Evolutionary conservation across 2,888 invertebrate genomes (phyloP), one percentile per base, ranked within the genome.

Genomic region (Sipha maydis): DNA sequence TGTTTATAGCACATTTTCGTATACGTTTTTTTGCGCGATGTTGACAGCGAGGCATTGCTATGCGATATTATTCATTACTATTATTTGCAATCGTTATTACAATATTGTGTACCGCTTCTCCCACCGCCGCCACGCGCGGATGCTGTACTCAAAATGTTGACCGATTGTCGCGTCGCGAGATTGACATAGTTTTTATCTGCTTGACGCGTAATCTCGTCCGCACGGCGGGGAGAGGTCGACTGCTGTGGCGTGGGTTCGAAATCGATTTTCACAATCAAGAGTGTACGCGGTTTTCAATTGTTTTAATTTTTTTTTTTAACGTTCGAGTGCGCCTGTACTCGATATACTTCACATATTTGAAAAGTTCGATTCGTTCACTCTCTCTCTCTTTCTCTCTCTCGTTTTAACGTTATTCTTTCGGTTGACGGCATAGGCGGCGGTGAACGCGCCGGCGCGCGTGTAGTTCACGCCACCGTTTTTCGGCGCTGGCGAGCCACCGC

Each of bases 401-500:
- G 67, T 25, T 21, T 25, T 34, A n/a, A 28, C 69, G 69, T 69
- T 25, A n/a, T 69, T 28, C 28, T 69, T 69, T 28, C 69, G n/a
- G 69, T 11, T 9, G 21, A 2, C 76, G 41, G 41, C 17, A 41
- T 25, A 31, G 76, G 76, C n/a, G 41, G 77, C 38, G 76, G 38
- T 17, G 48, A n/a, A 34, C n/a, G 61, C 78, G 85, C 85, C 85
- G 85, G 79, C 85, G 85, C 34, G 56, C 28, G 14, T n/a, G 19
- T 11, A 17, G 28, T 38, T n/a, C 28, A 38, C 71, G 84, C 61
- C 25, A 8, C 54, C 19, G 73, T 11, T 34, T 78, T 79, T 79
- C 80, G 80, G 73, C 80, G 80, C 80, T 21, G 11, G 25, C 75
- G 34, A 41, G 31, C 75, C 75, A 80, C 80, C 80, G 79, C 86